phyloP scores from a whole-genome alignment of 2,113 vertebrate genomes.

The Coracopsis vasa region DNA sequence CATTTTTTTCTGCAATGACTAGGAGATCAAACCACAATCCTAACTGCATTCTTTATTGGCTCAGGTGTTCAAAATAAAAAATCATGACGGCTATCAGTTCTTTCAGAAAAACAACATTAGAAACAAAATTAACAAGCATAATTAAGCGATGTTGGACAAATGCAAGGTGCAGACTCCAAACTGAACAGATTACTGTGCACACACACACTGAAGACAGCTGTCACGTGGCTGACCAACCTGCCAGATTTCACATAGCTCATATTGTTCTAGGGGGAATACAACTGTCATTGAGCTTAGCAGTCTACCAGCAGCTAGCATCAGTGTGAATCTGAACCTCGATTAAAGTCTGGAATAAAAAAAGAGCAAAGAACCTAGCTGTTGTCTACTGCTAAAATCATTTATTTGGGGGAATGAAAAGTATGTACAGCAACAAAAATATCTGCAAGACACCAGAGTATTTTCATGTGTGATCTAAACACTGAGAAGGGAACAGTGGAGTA shows the following conservation, averaged over 20 bases:
- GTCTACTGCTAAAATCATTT: background rate
- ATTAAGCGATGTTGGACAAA: accelerated
- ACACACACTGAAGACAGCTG: background rate
- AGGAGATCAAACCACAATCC: background rate
- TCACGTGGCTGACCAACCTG: background rate
- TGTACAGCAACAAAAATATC: background rate
- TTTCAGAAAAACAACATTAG: background rate
- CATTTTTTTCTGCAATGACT: background rate
- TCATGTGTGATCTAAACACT: background rate
- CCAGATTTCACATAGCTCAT: accelerated
- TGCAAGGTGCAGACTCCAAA: background rate
- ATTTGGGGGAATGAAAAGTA: background rate
- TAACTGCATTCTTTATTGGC: background rate
- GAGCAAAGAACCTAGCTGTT: background rate
- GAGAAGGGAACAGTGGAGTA: background rate
- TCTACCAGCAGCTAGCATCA: background rate
- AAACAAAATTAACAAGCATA: background rate
- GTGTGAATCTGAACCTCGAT: background rate
- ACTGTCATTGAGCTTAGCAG: background rate
- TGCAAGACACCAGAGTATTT: background rate
- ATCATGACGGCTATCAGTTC: background rate
- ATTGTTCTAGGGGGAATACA: background rate
- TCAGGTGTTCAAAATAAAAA: background rate
- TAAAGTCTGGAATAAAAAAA: background rate
- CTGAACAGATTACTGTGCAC: background rate